phyloP scores from a whole-genome alignment of 1,140 invertebrate genomes.

The Bicyclus anynana region DNA sequence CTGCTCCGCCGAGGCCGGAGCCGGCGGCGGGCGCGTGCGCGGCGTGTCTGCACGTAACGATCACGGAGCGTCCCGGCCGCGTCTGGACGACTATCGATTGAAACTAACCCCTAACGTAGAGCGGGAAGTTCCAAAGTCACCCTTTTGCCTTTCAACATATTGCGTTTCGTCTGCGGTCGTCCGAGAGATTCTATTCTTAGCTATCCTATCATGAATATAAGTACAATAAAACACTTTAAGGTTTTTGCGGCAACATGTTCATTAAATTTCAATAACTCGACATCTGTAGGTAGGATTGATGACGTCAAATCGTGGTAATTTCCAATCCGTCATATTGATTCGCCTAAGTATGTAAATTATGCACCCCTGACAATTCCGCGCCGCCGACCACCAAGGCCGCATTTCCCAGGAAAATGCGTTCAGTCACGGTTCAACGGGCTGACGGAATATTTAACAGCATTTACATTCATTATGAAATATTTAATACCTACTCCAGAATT shows the following conservation, averaged over 20 bases:
- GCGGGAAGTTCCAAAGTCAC: constrained; percentile 9
- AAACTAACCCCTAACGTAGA: constrained; percentile 40
- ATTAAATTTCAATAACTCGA: too few species aligned
- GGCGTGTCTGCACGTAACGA: constrained; percentile 67
- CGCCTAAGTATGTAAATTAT: neutral
- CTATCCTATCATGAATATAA: neutral
- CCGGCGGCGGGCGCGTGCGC: too few species aligned
- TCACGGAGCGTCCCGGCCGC: constrained; percentile 52
- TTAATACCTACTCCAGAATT: too few species aligned
- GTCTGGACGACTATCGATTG: constrained; percentile 52
- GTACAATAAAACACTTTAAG: neutral
- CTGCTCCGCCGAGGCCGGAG: too few species aligned
- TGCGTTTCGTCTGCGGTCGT: neutral
- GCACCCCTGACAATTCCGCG: neutral
- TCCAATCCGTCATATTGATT: neutral
- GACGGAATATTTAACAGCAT: neutral
- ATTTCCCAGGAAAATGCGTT: neutral
- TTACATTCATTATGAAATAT: neutral
- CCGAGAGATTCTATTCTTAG: constrained; percentile 37
- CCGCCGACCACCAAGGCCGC: too few species aligned
- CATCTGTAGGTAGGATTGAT: neutral
- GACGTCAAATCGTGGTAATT: neutral
- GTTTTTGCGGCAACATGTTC: neutral
- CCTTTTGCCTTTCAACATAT: neutral
- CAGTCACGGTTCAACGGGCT: neutral